A percentile compares a stretch with the other conserved stretches of the same genome.
phyloP scores from a whole-genome alignment of 1,140 invertebrate species.

The Apolygus lucorum region DNA sequence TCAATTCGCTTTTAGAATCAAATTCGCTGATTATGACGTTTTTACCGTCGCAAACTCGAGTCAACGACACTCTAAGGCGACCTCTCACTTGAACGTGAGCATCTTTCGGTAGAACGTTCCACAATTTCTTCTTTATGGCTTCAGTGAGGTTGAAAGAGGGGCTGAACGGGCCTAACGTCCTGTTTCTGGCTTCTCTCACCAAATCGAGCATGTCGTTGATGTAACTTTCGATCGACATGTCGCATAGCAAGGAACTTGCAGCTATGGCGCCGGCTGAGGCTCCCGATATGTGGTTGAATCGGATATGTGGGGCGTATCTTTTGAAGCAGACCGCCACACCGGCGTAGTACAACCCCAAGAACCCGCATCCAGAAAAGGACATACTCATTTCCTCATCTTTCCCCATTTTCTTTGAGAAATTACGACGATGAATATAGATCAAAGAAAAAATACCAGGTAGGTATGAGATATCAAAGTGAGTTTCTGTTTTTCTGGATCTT shows the following conservation, averaged over 20 bases:
- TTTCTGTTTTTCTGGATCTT: too few relatives aligned
- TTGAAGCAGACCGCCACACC: slow-evolving; percentile 93
- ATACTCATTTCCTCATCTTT: slow-evolving; percentile 61
- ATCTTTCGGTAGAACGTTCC: slow-evolving; percentile 79
- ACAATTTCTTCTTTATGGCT: slow-evolving; percentile 71
- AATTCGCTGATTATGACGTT: slow-evolving; percentile 93
- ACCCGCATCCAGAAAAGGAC: slow-evolving; percentile 96
- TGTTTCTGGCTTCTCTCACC: slow-evolving; percentile 75
- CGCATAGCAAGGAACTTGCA: slow-evolving; percentile 85
- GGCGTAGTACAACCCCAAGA: slow-evolving; percentile 96
- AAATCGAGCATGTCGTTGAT: slow-evolving; percentile 79
- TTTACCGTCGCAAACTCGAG: slow-evolving; percentile 85
- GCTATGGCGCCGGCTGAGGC: slow-evolving; percentile 94
- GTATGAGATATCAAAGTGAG: too few relatives aligned
- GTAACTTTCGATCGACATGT: slow-evolving; percentile 79
- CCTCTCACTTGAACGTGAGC: slow-evolving; percentile 84
- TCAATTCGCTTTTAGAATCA: slow-evolving; percentile 79
- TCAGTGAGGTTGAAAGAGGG: slow-evolving; percentile 92
- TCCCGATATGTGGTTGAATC: slow-evolving; percentile 86
- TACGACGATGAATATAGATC: too few relatives aligned
- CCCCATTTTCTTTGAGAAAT: too few relatives aligned
- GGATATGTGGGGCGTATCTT: slow-evolving; percentile 91
- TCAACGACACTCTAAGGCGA: slow-evolving; percentile 86
- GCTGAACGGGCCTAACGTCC: slow-evolving; percentile 86
- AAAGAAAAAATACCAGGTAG: too few relatives aligned